Evolutionary conservation across 2,888 invertebrate species (phyloP).

Genomic region (Falcaria lacertinaria): DNA sequence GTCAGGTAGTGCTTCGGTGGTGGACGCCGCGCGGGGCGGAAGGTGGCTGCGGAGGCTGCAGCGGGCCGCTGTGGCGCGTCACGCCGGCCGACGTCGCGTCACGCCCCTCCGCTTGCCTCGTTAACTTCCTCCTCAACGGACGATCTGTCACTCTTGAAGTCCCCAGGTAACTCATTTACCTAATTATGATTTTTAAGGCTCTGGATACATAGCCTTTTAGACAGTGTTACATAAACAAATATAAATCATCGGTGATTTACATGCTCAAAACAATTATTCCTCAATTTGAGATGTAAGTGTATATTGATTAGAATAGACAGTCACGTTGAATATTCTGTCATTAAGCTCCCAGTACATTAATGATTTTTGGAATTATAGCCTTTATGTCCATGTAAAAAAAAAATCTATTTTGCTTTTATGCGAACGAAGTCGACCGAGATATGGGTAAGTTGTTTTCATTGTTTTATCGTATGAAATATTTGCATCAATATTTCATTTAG

Average conservation of each 20-base stretch:
- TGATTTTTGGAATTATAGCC: no score
- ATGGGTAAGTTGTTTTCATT: neutral
- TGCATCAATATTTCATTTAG: no score
- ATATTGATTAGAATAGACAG: no score
- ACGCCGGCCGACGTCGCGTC: constrained; percentile 98
- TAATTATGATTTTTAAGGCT: no score
- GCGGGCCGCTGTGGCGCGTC: constrained; percentile 93
- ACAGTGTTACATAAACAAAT: no score
- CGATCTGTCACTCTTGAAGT: constrained; percentile 95
- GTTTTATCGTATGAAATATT: neutral
- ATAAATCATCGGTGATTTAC: no score
- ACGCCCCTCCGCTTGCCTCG: constrained; percentile 97
- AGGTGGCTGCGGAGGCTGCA: constrained; percentile 87
- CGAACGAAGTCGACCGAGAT: neutral
- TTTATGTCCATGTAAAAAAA: no score
- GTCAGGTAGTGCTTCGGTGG: constrained; percentile 93
- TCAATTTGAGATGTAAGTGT: no score
- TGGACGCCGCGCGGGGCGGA: constrained; percentile 96
- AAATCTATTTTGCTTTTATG: neutral
- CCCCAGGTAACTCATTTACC: constrained; percentile 79
- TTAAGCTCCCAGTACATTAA: no score
- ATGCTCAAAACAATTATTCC: no score
- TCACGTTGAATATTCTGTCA: no score
- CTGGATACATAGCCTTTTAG: no score
- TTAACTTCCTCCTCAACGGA: constrained; percentile 97